Percentiles rank a stretch among this genome's conserved stretches.
Evolutionary conservation across 2,113 vertebrate species (phyloP).

Genomic region (Passer domesticus): DNA sequence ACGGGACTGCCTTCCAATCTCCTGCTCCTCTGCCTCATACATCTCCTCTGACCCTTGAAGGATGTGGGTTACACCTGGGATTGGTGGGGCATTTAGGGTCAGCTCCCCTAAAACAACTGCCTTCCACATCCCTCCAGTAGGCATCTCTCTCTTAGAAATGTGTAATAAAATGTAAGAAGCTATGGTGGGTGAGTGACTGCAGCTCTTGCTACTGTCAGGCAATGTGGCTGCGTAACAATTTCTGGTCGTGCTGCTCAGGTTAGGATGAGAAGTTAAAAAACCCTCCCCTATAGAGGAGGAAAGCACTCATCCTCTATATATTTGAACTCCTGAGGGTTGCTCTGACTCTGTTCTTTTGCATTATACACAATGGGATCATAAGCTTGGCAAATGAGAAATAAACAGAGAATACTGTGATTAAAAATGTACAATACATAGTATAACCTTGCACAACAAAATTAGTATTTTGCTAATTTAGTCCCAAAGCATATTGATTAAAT

Average conservation of each 20-base stretch:
- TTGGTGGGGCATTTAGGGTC: background rate
- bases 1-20: background rate
- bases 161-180: background rate
- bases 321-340: constrained; percentile 18
- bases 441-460: constrained; percentile 71
- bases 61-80: background rate
- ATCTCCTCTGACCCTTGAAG: background rate
- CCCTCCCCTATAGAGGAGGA: background rate
- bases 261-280: constrained; percentile 33
- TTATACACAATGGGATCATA: constrained; percentile 62
- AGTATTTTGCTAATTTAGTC: constrained; percentile 71
- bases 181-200: background rate
- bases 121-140: background rate
- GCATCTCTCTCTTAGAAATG: background rate
- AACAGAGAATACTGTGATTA: constrained; percentile 64
- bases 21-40: background rate
- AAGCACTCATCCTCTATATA: constrained; percentile 4
- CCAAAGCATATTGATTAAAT: constrained; percentile 73
- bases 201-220: background rate
- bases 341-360: constrained; percentile 39
- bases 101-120: background rate
- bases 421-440: constrained; percentile 62
- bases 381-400: constrained; percentile 62
- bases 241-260: background rate
- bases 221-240: background rate